phyloP scores from a whole-genome alignment of 2,797 vertebrate species.

The Gobio occitaniae region DNA sequence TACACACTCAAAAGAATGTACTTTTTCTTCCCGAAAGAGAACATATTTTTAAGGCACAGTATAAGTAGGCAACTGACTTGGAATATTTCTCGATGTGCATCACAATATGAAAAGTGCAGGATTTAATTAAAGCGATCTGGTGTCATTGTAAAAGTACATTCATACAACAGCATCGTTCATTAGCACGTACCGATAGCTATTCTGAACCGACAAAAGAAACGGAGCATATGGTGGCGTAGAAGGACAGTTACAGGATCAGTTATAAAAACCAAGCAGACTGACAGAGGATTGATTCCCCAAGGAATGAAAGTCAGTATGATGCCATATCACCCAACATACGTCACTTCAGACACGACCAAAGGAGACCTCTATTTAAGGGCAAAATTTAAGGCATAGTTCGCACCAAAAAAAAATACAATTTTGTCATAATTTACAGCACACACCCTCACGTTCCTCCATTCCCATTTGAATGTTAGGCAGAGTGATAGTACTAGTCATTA shows the following conservation, averaged over 20 bases:
- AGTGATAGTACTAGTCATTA: too few species aligned
- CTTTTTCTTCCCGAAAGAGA: background rate
- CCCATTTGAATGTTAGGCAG: background rate
- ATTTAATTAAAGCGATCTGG: background rate
- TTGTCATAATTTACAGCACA: background rate
- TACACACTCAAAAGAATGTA: background rate
- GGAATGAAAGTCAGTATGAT: slow-evolving; percentile 11
- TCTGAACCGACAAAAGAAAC: background rate
- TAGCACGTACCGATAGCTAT: background rate
- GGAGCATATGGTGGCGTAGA: background rate
- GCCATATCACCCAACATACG: background rate
- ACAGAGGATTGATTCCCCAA: slow-evolving; percentile 21
- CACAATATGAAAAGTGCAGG: background rate
- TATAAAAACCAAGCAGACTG: background rate
- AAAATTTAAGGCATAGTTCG: background rate
- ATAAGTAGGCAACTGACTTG: background rate
- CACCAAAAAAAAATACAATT: background rate
- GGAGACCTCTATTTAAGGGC: background rate
- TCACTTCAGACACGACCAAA: slow-evolving; percentile 2
- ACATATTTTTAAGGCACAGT: background rate
- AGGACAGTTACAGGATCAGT: slow-evolving; percentile 11
- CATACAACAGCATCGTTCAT: background rate
- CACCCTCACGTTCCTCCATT: background rate
- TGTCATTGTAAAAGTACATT: background rate
- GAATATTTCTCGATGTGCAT: background rate